These are phyloP conservation scores for Nesogale talazaci DNA, from an alignment of 2,113 vertebrate genomes.

Conservation along the genomic window DNA sequence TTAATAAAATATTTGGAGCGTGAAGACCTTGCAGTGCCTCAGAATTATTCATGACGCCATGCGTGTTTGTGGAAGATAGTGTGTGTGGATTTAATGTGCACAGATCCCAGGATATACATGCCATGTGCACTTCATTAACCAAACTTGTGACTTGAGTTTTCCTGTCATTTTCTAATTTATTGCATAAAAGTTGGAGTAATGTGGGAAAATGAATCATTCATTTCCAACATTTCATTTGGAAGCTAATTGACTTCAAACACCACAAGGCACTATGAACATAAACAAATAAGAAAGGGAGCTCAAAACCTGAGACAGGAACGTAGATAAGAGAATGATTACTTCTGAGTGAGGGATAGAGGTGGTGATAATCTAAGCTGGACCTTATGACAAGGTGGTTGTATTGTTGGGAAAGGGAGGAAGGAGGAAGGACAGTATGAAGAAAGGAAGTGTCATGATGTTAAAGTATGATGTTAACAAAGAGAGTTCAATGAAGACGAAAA, in stretches of 20 bases:
- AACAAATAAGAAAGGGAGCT: conserved; percentile 22
- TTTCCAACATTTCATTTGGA: conserved; percentile 9
- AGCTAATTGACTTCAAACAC: background rate
- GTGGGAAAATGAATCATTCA: background rate
- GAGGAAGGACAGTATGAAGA: background rate
- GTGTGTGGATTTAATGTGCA: background rate
- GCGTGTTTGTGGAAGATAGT: background rate
- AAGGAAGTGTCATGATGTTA: background rate
- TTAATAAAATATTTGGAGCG: conserved; percentile 59
- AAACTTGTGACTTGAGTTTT: background rate
- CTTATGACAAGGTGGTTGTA: background rate
- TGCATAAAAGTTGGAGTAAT: conserved; percentile 11
- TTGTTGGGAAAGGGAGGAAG: background rate
- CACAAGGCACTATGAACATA: background rate
- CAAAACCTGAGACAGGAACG: background rate
- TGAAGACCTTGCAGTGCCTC: conserved; percentile 38
- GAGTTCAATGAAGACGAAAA: background rate
- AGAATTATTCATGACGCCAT: background rate
- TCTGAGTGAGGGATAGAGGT: background rate
- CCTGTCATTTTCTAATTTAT: conserved; percentile 3
- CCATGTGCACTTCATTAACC: conserved; percentile 12
- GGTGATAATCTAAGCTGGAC: background rate
- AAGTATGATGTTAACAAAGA: background rate
- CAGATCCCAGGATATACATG: background rate
- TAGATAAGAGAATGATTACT: background rate